Evolutionary conservation across 2,113 vertebrate species (phyloP).

Genomic region (Mionectes macconnelli): DNA sequence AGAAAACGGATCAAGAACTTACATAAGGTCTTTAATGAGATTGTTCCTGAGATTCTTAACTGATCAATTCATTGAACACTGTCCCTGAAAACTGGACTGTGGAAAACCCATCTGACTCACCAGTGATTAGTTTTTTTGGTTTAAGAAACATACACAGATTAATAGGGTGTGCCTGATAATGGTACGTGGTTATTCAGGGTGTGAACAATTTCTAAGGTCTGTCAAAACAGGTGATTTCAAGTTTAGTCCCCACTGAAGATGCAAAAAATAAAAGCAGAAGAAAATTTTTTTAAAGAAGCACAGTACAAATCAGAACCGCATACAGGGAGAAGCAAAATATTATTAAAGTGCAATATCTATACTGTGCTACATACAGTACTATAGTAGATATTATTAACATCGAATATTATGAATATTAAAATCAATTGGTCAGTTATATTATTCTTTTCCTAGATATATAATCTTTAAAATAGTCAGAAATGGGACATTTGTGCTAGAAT

Average conservation of each 20-base stretch:
- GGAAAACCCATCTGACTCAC: background rate
- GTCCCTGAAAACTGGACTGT: background rate
- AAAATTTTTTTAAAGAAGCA: background rate
- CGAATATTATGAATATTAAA: background rate
- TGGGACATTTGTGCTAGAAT: background rate
- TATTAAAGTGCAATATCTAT: background rate
- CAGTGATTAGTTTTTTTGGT: background rate
- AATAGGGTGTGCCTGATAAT: background rate
- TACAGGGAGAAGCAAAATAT: background rate
- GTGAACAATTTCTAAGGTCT: background rate
- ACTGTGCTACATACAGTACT: background rate
- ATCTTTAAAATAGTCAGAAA: background rate
- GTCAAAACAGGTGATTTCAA: background rate
- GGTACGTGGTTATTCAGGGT: conserved; percentile 29
- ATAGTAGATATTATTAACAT: background rate
- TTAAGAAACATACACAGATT: background rate
- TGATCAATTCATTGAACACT: background rate
- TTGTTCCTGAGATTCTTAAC: background rate
- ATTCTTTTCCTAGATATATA: background rate
- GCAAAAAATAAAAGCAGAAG: background rate
- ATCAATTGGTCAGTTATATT: background rate
- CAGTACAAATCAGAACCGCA: background rate
- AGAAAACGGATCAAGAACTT: background rate
- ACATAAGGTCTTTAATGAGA: background rate
- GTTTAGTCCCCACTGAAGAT: background rate